phyloP scores from a whole-genome alignment of 2,888 invertebrate species.

The Ariolimax columbianus region DNA sequence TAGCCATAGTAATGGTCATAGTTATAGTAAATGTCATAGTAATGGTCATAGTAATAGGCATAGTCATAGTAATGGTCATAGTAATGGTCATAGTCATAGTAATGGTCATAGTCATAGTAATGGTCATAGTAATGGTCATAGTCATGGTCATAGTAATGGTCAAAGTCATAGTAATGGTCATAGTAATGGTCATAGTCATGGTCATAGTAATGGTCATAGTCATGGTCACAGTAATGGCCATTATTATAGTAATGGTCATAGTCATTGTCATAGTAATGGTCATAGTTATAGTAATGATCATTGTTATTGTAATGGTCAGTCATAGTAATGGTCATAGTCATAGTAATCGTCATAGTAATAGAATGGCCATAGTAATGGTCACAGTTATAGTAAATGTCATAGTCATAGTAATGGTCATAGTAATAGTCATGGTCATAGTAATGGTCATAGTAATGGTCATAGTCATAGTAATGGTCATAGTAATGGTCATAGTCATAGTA shows the following conservation, averaged over 20 bases:
- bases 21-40: not conserved
- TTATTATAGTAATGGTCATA: slow-evolving; percentile 14
- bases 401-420: no score
- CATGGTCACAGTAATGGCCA: not conserved
- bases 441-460: no score
- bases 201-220: slow-evolving; percentile 21
- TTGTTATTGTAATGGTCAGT: not conserved
- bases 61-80: slow-evolving; percentile 1
- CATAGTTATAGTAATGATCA: no score
- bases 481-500: no score
- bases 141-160: not conserved
- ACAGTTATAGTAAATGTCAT: no score
- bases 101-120: no score
- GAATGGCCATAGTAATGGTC: not conserved
- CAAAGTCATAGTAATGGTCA: not conserved
- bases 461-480: no score
- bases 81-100: no score
- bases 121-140: slow-evolving; percentile 1
- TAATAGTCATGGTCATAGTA: no score
- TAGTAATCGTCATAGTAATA: slow-evolving; percentile 8
- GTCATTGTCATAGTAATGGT: slow-evolving; percentile 7
- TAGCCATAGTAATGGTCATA: not conserved
- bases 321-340: not conserved
- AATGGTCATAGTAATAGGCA: not conserved
- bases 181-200: slow-evolving; percentile 16